Conservation (phyloP, 2,797 vertebrate genomes). For the Eulemur coronatus region DNA sequence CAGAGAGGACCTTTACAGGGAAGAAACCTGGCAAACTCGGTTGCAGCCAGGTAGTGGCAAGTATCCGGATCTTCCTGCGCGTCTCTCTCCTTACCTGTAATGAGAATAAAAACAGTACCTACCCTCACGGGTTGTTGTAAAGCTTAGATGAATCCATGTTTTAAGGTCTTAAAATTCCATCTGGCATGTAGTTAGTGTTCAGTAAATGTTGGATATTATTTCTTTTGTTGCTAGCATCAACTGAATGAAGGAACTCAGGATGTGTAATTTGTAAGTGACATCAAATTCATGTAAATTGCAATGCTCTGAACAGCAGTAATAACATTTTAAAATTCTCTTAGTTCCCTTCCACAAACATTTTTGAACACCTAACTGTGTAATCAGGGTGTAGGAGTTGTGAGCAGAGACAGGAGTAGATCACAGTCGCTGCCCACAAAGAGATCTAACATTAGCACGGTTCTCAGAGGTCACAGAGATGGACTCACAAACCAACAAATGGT, state of each 20-base stretch:
- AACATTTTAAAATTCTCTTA: neutral
- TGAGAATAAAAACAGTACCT: neutral
- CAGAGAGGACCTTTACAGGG: neutral
- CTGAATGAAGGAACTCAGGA: neutral
- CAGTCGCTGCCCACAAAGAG: neutral
- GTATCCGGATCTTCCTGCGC: neutral
- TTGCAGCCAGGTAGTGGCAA: neutral
- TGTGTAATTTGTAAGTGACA: neutral
- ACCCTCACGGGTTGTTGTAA: neutral
- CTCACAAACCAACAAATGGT: neutral
- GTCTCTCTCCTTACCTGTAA: neutral
- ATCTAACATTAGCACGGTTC: neutral
- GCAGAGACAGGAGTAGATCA: neutral
- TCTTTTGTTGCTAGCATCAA: neutral
- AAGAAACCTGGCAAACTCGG: neutral
- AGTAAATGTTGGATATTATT: neutral
- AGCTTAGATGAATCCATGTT: neutral
- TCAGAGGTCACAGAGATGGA: neutral
- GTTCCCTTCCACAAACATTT: neutral
- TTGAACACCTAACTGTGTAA: neutral
- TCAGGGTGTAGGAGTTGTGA: neutral
- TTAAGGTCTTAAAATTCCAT: neutral
- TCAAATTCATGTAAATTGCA: neutral
- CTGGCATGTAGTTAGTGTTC: neutral
- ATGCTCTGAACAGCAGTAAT: neutral